Evolutionary conservation across 2,797 vertebrate species (phyloP), one percentile per base, ranked within the genome.

Genomic region (Argya squamiceps): DNA sequence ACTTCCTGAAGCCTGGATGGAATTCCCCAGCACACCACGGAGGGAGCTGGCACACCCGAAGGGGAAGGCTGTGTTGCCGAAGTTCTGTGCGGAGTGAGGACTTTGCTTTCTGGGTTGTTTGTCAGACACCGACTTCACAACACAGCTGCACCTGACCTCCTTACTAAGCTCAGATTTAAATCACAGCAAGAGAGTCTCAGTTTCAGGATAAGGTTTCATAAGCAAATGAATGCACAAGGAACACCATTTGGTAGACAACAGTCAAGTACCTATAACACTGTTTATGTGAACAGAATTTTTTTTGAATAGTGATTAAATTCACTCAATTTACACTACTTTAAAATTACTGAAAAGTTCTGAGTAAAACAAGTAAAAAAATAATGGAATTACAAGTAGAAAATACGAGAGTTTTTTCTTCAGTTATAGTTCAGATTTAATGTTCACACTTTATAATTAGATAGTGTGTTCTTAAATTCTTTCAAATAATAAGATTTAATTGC

Each of bases 191-290:
- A 30, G 27, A 53, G 22, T 50, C 62, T 88, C 67, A 68, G 15
- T 64, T 88, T 68, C 43, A 91, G 49, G 37, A 34, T 49, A 78
- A 59, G 22, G 41, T 50, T 93, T 85, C 64, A 68, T 56, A 69
- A 84, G 50, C 41, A 56, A 82, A 85, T 3, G 9, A 76, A 59
- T 26, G 22, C 49, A 81, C 10, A 59, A 75, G 58, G 15, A 90
- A 64, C 49, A 53, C 6, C 10, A 23, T 24, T 47, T 30, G 50
- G 32, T 47, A 47, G 67, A 86, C 22, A 69, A 10, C 2, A 60
- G 6, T 7, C 0, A 49, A 64, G 11, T 20, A 75, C 0, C 2
- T 49, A 0, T 10, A 69, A 50, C 15, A 32, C 10, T 34, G 18
- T 52, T 55, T 53, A 92, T 1, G 34, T 22, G 15, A 78, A 63